Base-by-base conservation (phyloP, 2,888 invertebrate genomes). In the Sericinus montela region DNA sequence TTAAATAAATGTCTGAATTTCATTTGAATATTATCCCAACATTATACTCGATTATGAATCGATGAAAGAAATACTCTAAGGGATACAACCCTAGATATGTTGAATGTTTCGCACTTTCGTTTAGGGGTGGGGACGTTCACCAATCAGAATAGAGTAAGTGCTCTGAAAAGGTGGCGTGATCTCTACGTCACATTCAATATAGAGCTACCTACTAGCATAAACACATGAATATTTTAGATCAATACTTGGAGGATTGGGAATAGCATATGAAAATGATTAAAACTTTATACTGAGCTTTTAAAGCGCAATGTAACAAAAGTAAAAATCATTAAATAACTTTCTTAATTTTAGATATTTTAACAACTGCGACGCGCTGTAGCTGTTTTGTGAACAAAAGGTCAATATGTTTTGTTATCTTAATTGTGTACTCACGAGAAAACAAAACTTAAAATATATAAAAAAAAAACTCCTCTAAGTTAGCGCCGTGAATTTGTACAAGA, bases 81-180 rank as follows among this genome's bases (percentile, higher is more conserved):
- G n/a, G 13, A 35, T 16, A 43, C 72, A 68, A 55, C 80, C 68
- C 79, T 80, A 77, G 60, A 78, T 69, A 58, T 76, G 75, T 79
- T 82, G 78, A 77, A 76, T 75, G 76, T 76, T 69, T 70, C 69
- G 63, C 71, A 74, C 69, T 75, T 74, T 73, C 66, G 65, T 68
- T 63, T 57, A 61, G 66, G 73, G 75, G 70, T 67, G 75, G 74
- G 75, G 69, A 63, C 53, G 58, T 70, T 58, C 47, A 60, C 87
- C 87, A 87, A 87, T 87, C 67, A 72, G 64, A 72, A 52, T 34
- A 38, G 69, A 58, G 67, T 52, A 72, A 72, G 58, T 58, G 64
- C 65, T 65, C 73, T 73, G 68, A 72, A 78, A 80, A 84, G 77
- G 87, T 87, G 87, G 87, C 87, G 87, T 87, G 87, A 87, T 87